Evolutionary conservation across 2,888 invertebrate genomes (phyloP).

Genomic region (Ectemnius cavifrons): DNA sequence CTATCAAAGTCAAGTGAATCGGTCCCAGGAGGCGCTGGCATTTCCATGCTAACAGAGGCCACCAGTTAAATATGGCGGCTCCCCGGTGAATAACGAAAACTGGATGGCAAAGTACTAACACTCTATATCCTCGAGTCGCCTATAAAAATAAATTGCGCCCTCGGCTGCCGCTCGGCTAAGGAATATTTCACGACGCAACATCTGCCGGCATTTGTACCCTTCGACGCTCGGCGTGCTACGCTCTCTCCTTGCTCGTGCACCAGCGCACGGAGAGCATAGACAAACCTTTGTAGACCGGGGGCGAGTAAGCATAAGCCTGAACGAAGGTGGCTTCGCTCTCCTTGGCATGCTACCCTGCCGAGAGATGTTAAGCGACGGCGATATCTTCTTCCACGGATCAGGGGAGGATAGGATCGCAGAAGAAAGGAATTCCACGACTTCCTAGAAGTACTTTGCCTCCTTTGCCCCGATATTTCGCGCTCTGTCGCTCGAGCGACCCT

Average conservation of each 20-base stretch:
- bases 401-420: constrained; percentile 31
- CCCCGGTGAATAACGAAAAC: constrained; percentile 33
- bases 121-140: constrained; percentile 26
- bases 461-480: constrained; percentile 7
- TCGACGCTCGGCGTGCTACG: constrained; percentile 24
- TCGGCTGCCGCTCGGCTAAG: constrained; percentile 35
- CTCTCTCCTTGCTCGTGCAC: no score
- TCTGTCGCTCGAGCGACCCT: not conserved
- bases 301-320: constrained; percentile 32
- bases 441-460: constrained; percentile 24
- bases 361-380: constrained; percentile 45
- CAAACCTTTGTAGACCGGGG: constrained; percentile 53
- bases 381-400: constrained; percentile 53
- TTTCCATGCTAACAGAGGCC: constrained; percentile 28
- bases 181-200: constrained; percentile 53
- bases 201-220: constrained; percentile 50
- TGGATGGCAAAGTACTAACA: constrained; percentile 36
- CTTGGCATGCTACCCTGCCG: constrained; percentile 24
- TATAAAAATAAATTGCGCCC: constrained; percentile 48
- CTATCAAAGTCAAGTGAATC: no score
- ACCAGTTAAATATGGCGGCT: constrained; percentile 44
- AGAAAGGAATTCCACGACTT: constrained; percentile 46
- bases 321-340: constrained; percentile 7
- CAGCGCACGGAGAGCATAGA: constrained; percentile 22
- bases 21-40: no score